Evolutionary conservation across 2,113 vertebrate genomes (phyloP).

Genomic region (Ammospiza nelsoni): DNA sequence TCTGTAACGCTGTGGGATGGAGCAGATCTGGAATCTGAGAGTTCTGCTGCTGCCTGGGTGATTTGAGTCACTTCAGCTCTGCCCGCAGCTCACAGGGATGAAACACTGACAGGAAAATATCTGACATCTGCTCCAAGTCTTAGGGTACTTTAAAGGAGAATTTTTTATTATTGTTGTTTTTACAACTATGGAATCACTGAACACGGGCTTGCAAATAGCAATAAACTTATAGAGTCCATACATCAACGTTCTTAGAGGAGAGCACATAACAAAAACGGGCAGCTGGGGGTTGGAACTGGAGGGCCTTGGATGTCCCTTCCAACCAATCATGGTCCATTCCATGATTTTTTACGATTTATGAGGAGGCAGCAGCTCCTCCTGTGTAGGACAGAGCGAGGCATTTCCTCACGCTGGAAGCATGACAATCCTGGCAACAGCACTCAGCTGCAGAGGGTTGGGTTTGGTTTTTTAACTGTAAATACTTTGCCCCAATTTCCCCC

Average conservation of each 20-base stretch:
- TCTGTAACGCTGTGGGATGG: neutral
- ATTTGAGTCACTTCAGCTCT: neutral
- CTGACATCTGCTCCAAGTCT: too few relatives aligned
- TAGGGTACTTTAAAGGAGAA: neutral
- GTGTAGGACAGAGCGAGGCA: neutral
- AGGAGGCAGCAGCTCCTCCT: neutral
- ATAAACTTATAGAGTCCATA: fast-evolving
- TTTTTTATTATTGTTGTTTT: too few relatives aligned
- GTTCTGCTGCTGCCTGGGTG: neutral
- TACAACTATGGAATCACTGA: neutral
- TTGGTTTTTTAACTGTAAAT: neutral
- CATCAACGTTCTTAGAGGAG: too few relatives aligned
- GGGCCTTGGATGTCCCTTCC: neutral
- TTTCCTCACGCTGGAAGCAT: fast-evolving
- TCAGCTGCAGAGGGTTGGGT: fast-evolving
- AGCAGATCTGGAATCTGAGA: neutral
- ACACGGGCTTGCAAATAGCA: neutral
- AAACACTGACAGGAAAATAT: neutral
- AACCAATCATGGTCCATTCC: neutral
- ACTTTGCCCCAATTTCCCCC: neutral
- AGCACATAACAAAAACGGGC: neutral
- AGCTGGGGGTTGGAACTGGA: neutral
- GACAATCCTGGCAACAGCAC: neutral
- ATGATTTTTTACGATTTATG: neutral
- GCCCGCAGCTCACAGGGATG: fast-evolving